phyloP scores from a whole-genome alignment of 2,113 vertebrate genomes.

The Tupaia tana region DNA sequence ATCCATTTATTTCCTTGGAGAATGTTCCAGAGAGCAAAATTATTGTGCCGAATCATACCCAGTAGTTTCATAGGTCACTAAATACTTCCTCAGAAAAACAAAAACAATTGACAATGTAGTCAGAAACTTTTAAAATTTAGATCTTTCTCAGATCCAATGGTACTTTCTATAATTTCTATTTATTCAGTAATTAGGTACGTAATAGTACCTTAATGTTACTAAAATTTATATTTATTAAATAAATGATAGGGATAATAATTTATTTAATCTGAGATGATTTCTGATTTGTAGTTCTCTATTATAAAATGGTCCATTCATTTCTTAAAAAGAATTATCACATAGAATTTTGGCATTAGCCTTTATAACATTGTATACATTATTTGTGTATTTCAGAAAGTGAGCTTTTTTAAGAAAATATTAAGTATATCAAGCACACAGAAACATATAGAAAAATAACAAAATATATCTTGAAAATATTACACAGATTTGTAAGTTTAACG shows the following conservation, averaged over 20 bases:
- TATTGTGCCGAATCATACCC: background rate
- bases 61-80: background rate
- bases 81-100: background rate
- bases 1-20: constrained; percentile 43
- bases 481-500: background rate
- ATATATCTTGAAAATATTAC: background rate
- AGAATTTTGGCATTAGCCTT: background rate
- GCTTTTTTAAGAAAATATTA: background rate
- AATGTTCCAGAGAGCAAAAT: background rate
- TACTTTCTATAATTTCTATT: background rate
- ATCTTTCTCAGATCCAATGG: background rate
- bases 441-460: background rate
- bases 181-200: background rate
- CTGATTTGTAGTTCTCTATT: background rate
- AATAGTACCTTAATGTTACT: background rate
- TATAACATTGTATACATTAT: background rate
- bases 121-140: background rate
- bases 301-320: background rate
- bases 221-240: constrained; percentile 4
- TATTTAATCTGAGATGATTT: background rate
- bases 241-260: background rate
- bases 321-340: constrained; percentile 34
- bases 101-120: background rate
- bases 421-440: background rate
- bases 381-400: background rate